phyloP scores from a whole-genome alignment of 2,797 vertebrate genomes.

The Pogonophryne albipinna region DNA sequence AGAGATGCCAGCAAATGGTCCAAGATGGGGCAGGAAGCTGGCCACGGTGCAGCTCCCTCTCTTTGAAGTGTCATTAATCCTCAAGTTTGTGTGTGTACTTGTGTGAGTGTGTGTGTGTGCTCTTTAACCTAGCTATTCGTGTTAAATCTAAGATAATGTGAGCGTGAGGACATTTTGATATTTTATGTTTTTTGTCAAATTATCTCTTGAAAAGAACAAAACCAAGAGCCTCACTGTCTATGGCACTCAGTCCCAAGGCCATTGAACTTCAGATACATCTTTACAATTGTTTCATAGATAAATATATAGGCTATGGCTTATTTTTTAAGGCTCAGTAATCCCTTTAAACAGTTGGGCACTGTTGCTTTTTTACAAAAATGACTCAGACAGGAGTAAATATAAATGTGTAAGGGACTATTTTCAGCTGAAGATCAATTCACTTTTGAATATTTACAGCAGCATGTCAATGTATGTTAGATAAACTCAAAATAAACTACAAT shows the following conservation, averaged over 20 bases:
- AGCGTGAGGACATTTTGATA: background rate
- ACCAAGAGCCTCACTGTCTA: background rate
- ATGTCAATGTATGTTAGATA: background rate
- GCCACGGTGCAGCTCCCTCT: constrained; percentile 59
- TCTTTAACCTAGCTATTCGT: constrained; percentile 1
- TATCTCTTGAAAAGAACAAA: background rate
- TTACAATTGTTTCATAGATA: background rate
- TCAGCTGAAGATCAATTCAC: background rate
- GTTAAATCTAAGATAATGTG: background rate
- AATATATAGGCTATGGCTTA: too few species aligned
- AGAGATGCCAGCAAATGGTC: constrained; percentile 76
- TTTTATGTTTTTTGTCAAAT: background rate
- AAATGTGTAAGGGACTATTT: background rate
- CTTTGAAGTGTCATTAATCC: constrained; percentile 76
- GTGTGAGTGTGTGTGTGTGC: background rate
- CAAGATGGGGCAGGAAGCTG: constrained; percentile 68
- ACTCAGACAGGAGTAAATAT: background rate
- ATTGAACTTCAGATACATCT: background rate
- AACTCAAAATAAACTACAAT: constrained; percentile 3
- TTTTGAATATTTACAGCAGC: background rate
- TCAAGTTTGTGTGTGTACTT: constrained; percentile 23
- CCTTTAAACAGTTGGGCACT: background rate
- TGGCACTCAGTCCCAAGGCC: too few species aligned
- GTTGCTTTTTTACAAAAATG: too few species aligned
- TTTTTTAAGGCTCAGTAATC: background rate